Conservation (phyloP, 2,888 invertebrate species). For the Clostera curtula region DNA sequence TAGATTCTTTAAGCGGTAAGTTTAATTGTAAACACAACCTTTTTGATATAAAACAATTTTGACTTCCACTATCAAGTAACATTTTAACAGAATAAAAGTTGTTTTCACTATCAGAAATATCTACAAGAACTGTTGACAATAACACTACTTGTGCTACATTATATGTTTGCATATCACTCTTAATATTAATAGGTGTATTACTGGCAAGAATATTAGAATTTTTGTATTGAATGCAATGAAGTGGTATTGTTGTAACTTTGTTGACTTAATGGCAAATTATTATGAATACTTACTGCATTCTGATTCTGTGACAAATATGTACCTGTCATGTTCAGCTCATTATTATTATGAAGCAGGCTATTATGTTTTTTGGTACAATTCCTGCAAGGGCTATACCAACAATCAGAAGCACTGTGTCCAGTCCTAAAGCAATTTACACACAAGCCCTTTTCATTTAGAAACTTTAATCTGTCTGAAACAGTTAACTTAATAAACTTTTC, state of each 20-base stretch:
- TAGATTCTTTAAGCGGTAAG: not conserved
- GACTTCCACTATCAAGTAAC: not conserved
- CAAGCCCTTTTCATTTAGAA: not conserved
- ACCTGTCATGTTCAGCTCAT: not conserved
- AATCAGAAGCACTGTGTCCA: not conserved
- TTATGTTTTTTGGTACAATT: slow-evolving; percentile 1
- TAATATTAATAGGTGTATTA: too few relatives aligned
- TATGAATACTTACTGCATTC: not conserved
- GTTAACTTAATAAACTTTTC: not conserved
- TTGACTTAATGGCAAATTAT: not conserved
- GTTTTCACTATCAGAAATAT: not conserved
- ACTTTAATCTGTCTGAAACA: not conserved
- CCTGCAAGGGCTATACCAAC: slow-evolving; percentile 1
- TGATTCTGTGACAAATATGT: not conserved
- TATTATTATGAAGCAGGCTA: slow-evolving; percentile 1
- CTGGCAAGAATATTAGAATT: too few relatives aligned
- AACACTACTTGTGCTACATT: not conserved
- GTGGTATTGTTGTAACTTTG: not conserved
- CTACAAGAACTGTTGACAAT: not conserved
- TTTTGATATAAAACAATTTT: not conserved
- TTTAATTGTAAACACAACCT: not conserved
- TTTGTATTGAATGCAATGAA: not conserved
- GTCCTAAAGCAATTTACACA: not conserved
- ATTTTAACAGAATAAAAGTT: not conserved
- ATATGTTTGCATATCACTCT: too few relatives aligned